Evolutionary conservation across 2,113 vertebrate species (phyloP).

Genomic region (Lamprotornis superbus): DNA sequence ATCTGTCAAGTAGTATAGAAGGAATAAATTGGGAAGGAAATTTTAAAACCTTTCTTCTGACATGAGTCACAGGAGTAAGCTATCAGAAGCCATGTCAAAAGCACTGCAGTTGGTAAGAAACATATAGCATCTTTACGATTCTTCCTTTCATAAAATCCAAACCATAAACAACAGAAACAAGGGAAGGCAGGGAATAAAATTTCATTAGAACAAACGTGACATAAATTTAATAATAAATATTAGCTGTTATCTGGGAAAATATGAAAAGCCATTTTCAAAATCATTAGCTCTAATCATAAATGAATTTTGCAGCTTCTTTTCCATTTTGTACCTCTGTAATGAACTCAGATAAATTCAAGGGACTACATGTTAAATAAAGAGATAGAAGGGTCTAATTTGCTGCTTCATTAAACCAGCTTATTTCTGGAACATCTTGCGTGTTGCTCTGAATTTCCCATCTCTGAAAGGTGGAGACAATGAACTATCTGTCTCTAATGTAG

Average conservation of each 20-base stretch:
- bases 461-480: constrained; percentile 68
- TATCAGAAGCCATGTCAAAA: constrained; percentile 26
- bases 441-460: constrained; percentile 74
- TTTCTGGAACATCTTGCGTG: constrained; percentile 69
- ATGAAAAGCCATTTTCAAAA: constrained; percentile 69
- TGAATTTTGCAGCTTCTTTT: constrained; percentile 67
- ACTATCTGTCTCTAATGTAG: constrained; percentile 71
- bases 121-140: constrained; percentile 11
- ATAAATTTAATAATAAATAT: constrained; percentile 74
- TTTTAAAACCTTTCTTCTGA: constrained; percentile 44
- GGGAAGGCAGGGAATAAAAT: constrained; percentile 24
- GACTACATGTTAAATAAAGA: constrained; percentile 81
- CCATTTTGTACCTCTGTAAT: constrained; percentile 70
- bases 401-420: constrained; percentile 78
- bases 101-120: background rate
- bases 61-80: constrained; percentile 37
- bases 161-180: constrained; percentile 61
- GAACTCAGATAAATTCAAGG: constrained; percentile 74
- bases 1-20: constrained; percentile 9
- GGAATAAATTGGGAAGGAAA: constrained; percentile 37
- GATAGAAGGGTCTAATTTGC: constrained; percentile 80
- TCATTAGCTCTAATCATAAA: constrained; percentile 73
- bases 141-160: constrained; percentile 12
- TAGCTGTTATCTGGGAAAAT: constrained; percentile 54
- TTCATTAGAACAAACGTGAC: constrained; percentile 59